Percentiles rank a stretch among this genome's conserved stretches.
These are phyloP conservation scores for Temnothorax rugatulus DNA, from an alignment of 2,888 invertebrate species.

Conservation along the genomic window DNA sequence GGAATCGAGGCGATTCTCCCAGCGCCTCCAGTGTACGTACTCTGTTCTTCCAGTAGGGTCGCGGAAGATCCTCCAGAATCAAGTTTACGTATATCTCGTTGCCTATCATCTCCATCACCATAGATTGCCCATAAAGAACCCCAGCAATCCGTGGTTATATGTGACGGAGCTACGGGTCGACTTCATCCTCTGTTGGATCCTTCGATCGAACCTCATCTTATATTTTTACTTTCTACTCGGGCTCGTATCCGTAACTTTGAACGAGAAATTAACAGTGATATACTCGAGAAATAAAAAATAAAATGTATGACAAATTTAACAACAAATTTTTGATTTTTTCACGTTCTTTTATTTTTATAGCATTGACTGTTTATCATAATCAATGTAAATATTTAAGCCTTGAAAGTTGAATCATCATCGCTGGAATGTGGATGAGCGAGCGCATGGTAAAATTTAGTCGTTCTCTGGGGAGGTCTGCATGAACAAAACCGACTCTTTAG, in stretches of 20 bases:
- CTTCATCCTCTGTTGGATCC: constrained; percentile 74
- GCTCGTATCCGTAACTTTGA: constrained; percentile 32
- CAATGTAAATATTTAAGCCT: neutral
- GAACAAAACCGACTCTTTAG: constrained; percentile 82
- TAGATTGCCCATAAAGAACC: constrained; percentile 86
- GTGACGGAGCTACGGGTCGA: constrained; percentile 68
- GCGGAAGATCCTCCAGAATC: constrained; percentile 83
- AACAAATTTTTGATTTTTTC: neutral
- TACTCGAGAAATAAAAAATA: neutral
- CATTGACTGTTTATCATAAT: neutral
- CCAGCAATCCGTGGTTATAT: constrained; percentile 86
- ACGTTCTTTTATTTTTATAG: neutral
- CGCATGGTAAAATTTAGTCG: constrained; percentile 45
- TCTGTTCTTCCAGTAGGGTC: constrained; percentile 72
- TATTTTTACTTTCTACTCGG: constrained; percentile 66
- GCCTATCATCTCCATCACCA: constrained; percentile 86
- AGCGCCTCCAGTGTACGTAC: constrained; percentile 69
- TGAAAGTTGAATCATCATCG: constrained; percentile 58
- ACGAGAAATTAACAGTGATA: constrained; percentile 15
- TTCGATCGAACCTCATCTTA: constrained; percentile 75
- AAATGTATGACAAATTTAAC: neutral
- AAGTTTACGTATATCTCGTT: constrained; percentile 86
- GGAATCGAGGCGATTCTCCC: constrained; percentile 81
- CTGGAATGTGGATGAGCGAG: constrained; percentile 60
- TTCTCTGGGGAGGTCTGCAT: constrained; percentile 57